These are phyloP conservation scores for Tachuris rubrigastra DNA, from an alignment of 2,113 vertebrate species.

Conservation along the genomic window DNA sequence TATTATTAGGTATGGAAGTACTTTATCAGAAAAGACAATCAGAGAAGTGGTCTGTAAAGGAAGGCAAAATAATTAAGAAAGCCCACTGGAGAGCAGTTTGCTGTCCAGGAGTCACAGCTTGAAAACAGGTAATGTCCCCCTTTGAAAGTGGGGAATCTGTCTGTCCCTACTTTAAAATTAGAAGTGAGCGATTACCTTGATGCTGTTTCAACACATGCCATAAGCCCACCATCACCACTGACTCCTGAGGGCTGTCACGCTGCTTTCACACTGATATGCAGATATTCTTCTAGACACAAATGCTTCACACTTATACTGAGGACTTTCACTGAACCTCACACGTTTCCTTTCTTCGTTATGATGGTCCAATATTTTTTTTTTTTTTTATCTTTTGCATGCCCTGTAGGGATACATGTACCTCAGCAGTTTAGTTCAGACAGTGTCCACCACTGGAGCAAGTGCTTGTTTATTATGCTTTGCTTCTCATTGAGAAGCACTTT, in stretches of 20 bases:
- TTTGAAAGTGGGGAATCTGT: neutral
- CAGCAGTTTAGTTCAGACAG: neutral
- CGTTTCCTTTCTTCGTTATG: slow-evolving; percentile 83
- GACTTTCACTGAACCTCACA: slow-evolving; percentile 78
- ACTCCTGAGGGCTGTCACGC: slow-evolving; percentile 35
- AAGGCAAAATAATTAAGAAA: neutral
- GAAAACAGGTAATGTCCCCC: neutral
- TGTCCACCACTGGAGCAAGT: neutral
- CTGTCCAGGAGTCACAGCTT: neutral
- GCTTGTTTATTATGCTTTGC: neutral
- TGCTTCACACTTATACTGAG: slow-evolving; percentile 65
- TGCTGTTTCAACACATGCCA: slow-evolving; percentile 79
- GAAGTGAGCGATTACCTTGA: neutral
- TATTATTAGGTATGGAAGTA: neutral
- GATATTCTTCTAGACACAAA: slow-evolving; percentile 78
- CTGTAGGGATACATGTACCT: neutral
- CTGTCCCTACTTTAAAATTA: neutral
- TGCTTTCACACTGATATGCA: slow-evolving; percentile 22
- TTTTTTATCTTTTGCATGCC: neutral
- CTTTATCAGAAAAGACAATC: neutral
- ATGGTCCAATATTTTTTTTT: slow-evolving; percentile 74
- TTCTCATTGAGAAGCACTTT: neutral
- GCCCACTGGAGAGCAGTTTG: neutral
- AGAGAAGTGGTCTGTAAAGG: neutral
- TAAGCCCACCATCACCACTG: slow-evolving; percentile 72